Percentiles rank a stretch among this genome's conserved stretches.
These are phyloP conservation scores for Pseudomyrmex flavicornis DNA, from an alignment of 1,140 invertebrate species.

Conservation along the genomic window DNA sequence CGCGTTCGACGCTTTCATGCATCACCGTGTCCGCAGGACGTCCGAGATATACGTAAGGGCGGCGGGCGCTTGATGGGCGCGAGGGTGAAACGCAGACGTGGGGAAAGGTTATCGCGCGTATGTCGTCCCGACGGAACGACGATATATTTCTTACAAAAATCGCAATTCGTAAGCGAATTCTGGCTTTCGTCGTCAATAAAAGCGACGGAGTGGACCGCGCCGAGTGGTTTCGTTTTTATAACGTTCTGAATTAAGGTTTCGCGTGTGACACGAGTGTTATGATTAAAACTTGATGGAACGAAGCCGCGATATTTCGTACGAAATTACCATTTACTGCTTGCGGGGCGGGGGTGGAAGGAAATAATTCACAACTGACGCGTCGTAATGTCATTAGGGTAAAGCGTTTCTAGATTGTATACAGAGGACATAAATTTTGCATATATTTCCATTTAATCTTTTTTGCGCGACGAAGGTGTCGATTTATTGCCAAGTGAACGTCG, in stretches of 20 bases:
- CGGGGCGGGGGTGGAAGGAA: not conserved
- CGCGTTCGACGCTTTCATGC: conserved; percentile 70
- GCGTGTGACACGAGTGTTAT: conserved; percentile 12
- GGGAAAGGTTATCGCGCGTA: conserved; percentile 59
- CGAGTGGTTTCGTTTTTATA: not conserved
- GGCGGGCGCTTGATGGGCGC: conserved; percentile 57
- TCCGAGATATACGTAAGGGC: conserved; percentile 58
- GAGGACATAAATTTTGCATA: conserved; percentile 56
- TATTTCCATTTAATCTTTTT: conserved; percentile 55
- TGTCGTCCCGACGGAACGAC: conserved; percentile 55
- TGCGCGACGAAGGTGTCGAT: conserved; percentile 44
- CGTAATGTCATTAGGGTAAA: conserved; percentile 51
- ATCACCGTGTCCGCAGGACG: conserved; percentile 68
- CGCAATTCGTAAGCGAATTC: conserved; percentile 18
- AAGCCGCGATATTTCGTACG: conserved; percentile 14
- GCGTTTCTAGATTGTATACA: conserved; percentile 39
- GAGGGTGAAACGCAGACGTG: conserved; percentile 48
- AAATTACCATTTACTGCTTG: conserved; percentile 42
- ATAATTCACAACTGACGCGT: conserved; percentile 54
- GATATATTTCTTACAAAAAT: conserved; percentile 67
- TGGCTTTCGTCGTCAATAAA: conserved; percentile 52
- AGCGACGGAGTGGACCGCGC: not conserved
- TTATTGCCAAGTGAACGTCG: conserved; percentile 34
- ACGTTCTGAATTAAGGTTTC: conserved; percentile 21
- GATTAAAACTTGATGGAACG: conserved; percentile 13